Conservation (phyloP, 2,797 vertebrate species). For the Acomys russatus region DNA sequence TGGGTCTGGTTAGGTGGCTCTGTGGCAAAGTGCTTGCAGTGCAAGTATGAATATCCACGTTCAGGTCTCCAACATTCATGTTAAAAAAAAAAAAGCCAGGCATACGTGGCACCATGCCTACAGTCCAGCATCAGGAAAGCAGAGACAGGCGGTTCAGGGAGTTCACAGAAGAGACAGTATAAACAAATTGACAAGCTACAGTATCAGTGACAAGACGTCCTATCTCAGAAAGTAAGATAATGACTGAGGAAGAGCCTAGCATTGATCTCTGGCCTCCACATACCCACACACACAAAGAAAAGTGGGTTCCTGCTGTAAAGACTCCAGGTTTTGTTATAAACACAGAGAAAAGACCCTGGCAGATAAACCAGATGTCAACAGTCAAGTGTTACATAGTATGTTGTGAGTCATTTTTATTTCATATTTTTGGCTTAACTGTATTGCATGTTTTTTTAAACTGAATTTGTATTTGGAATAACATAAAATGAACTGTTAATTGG, state of each 20-base stretch:
- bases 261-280: not conserved
- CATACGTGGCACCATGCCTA: not conserved
- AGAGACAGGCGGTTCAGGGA: not conserved
- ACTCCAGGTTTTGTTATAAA: not conserved
- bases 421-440: conserved; percentile 1
- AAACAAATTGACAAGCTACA: not conserved
- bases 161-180: not conserved
- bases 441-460: conserved; percentile 26
- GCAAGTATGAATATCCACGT: not conserved
- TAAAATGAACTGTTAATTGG: conserved; percentile 37
- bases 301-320: not conserved
- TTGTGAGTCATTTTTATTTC: not conserved
- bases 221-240: not conserved
- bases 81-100: not conserved
- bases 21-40: not conserved
- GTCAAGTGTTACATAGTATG: not conserved
- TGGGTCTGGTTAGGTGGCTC: not conserved
- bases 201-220: not conserved
- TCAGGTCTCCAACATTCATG: not conserved
- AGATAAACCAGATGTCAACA: not conserved
- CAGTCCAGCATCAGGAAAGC: not conserved
- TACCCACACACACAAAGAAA: not conserved
- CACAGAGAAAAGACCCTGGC: not conserved
- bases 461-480: conserved; percentile 6
- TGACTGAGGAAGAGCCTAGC: not conserved